A percentile compares a stretch with the other conserved stretches of the same genome.
Conservation (phyloP, 2,113 vertebrate species). For the Myotis brandtii region DNA sequence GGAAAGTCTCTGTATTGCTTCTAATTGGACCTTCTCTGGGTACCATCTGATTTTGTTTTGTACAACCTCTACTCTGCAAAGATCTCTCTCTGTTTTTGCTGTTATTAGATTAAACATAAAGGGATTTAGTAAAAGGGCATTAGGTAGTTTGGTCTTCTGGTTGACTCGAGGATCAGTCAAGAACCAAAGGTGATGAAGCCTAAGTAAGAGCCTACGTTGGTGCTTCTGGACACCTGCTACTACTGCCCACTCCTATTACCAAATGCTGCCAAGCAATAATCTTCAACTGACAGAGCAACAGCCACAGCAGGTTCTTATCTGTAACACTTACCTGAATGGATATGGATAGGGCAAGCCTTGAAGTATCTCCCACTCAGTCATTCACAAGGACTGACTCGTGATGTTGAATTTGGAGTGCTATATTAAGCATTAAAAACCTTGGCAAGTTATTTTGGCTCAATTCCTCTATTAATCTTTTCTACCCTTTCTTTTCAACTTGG, state of each 20-base stretch:
- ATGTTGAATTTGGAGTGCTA: background rate
- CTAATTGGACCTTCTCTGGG: background rate
- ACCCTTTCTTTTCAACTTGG: background rate
- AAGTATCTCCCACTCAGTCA: background rate
- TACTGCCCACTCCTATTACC: background rate
- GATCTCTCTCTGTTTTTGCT: background rate
- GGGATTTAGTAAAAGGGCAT: background rate
- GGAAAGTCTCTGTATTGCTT: background rate
- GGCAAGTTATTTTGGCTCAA: background rate
- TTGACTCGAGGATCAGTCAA: background rate
- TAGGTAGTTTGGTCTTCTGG: background rate
- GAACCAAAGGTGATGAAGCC: background rate
- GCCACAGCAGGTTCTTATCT: background rate
- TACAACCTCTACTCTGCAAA: background rate
- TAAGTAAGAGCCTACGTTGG: background rate
- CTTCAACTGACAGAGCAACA: background rate
- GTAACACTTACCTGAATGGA: background rate
- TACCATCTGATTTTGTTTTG: background rate
- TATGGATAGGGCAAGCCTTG: background rate
- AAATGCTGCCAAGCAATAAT: background rate
- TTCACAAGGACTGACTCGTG: background rate
- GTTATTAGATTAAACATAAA: background rate
- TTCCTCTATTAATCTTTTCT: background rate
- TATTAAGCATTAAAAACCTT: background rate
- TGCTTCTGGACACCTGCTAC: background rate